Conservation (phyloP, 1,140 invertebrate species). For the Drosophila saltans region DNA sequence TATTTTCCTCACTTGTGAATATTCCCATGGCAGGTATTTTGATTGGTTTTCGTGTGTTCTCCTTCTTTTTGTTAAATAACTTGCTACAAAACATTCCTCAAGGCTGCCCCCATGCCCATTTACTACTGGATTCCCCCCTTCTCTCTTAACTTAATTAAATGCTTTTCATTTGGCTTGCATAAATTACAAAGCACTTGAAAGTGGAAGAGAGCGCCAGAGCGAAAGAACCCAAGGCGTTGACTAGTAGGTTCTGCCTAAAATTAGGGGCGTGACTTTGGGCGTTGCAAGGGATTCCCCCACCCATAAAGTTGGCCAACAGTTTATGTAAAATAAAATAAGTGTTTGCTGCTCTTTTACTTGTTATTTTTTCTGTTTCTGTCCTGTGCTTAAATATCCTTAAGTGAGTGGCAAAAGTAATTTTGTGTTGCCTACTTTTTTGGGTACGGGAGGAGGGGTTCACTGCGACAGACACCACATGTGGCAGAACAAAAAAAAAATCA, state of each 20-base stretch:
- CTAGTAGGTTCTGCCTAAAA: conserved; percentile 51
- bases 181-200: conserved; percentile 76
- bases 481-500: conserved; percentile 31
- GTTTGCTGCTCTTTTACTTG: conserved; percentile 38
- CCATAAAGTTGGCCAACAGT: conserved; percentile 12
- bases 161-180: conserved; percentile 74
- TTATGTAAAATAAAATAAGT: conserved; percentile 75
- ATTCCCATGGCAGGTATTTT: conserved; percentile 19
- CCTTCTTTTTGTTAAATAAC: conserved; percentile 13
- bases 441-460: not conserved
- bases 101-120: conserved; percentile 20
- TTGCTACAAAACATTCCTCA: conserved; percentile 51
- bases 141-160: conserved; percentile 71
- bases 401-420: conserved; percentile 29
- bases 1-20: conserved; percentile 12
- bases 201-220: conserved; percentile 24
- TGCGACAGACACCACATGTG: conserved; percentile 36
- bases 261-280: conserved; percentile 46
- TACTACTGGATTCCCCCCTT: conserved; percentile 11
- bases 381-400: conserved; percentile 40
- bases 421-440: conserved; percentile 10
- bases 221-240: conserved; percentile 32
- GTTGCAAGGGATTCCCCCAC: not conserved
- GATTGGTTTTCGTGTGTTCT: conserved; percentile 21
- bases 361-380: conserved; percentile 21